Percentiles rank a stretch among this genome's conserved stretches.
Evolutionary conservation across 2,888 invertebrate species (phyloP).

Genomic region (Balanococcus diminutus): DNA sequence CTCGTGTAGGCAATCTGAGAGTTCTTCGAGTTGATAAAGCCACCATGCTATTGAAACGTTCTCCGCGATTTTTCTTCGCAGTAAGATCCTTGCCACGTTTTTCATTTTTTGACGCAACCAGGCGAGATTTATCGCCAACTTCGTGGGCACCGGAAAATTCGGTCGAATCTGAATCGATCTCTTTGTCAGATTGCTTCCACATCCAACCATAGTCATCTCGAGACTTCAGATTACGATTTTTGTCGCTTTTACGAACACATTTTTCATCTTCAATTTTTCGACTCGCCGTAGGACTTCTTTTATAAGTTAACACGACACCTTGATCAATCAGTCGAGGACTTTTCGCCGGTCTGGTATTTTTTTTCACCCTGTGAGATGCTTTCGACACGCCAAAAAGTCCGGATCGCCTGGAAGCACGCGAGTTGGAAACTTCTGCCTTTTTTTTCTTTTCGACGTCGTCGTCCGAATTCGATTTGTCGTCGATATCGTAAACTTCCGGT

Average conservation of each 20-base stretch:
- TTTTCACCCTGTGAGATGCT: background rate
- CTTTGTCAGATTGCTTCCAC: background rate
- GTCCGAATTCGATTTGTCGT: background rate
- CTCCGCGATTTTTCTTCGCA: background rate
- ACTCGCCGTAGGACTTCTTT: background rate
- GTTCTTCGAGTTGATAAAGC: background rate
- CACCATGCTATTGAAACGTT: background rate
- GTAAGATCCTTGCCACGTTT: background rate
- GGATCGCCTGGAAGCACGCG: background rate
- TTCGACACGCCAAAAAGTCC: background rate
- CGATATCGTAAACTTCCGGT: background rate
- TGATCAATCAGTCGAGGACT: constrained; percentile 3
- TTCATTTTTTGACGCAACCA: background rate
- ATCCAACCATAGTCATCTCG: background rate
- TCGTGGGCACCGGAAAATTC: background rate
- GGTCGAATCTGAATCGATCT: background rate
- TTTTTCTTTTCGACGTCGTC: background rate
- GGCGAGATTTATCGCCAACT: background rate
- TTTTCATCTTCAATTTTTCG: background rate
- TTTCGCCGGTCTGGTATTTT: background rate
- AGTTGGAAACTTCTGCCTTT: background rate
- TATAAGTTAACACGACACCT: background rate
- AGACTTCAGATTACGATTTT: background rate
- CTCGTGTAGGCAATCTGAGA: background rate
- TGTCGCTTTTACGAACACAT: background rate